Evolutionary conservation across 2,888 invertebrate species (phyloP).

Genomic region (Agrypnus murinus): DNA sequence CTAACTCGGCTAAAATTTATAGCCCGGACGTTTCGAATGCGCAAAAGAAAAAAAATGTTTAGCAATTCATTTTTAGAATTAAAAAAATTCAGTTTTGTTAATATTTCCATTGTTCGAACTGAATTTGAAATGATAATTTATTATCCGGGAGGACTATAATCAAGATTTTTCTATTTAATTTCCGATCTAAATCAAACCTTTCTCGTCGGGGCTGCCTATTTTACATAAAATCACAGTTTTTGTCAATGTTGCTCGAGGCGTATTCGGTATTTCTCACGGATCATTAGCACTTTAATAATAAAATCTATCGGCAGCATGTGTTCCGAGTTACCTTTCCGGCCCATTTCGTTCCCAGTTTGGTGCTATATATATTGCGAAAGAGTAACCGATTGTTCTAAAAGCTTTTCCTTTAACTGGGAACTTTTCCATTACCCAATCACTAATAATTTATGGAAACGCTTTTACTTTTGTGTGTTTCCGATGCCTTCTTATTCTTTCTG

Average conservation of each 20-base stretch:
- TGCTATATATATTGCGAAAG: slow-evolving; percentile 50
- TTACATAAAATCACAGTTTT: slow-evolving; percentile 41
- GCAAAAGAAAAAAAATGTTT: not conserved
- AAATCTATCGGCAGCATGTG: slow-evolving; percentile 51
- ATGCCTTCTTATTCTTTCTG: slow-evolving; percentile 34
- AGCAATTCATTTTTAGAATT: too few species aligned
- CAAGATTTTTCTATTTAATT: slow-evolving; percentile 15
- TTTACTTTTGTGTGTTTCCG: slow-evolving; percentile 47
- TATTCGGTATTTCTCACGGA: slow-evolving; percentile 41
- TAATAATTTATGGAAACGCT: slow-evolving; percentile 53
- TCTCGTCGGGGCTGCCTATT: slow-evolving; percentile 1
- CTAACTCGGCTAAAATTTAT: slow-evolving; percentile 2
- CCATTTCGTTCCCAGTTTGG: slow-evolving; percentile 50
- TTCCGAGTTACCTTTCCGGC: slow-evolving; percentile 50
- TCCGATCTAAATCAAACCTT: slow-evolving; percentile 26
- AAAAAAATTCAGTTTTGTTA: too few species aligned
- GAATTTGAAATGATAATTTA: not conserved
- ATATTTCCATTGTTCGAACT: too few species aligned
- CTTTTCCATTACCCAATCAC: slow-evolving; percentile 54
- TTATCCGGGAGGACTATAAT: not conserved
- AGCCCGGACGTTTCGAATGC: not conserved
- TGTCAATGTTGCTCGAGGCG: slow-evolving; percentile 32
- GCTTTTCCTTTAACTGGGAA: slow-evolving; percentile 52
- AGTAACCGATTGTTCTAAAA: slow-evolving; percentile 53
- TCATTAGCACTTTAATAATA: slow-evolving; percentile 51